Percentiles rank a stretch among this genome's conserved stretches.
phyloP scores from a whole-genome alignment of 37 sponge, comb jelly and placozoan genomes.

The Theonella swinhoei region DNA sequence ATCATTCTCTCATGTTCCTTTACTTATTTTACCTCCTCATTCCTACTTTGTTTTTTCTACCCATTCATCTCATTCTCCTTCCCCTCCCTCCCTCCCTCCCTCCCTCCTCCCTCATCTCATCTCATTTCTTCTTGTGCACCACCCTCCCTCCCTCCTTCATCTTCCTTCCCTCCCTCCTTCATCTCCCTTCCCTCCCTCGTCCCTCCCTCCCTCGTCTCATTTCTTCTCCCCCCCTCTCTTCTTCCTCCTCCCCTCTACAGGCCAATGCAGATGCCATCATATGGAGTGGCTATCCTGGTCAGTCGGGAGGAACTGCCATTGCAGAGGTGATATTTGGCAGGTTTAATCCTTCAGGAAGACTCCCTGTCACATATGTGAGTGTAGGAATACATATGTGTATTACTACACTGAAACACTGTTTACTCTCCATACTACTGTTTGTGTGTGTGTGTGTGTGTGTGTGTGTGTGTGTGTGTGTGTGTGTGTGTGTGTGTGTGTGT shows the following conservation, averaged over 20 bases:
- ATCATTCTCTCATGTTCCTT: background rate
- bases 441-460: no score
- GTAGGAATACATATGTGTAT: background rate
- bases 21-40: background rate
- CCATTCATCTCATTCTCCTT: background rate
- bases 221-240: background rate
- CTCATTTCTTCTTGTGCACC: background rate
- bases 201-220: background rate
- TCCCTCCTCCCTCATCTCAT: background rate
- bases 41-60: background rate
- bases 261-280: conserved; percentile 66
- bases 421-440: no score
- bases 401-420: background rate
- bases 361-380: conserved; percentile 79
- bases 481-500: background rate
- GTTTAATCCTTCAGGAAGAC: conserved; percentile 77
- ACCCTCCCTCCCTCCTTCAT: background rate
- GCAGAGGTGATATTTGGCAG: conserved; percentile 79
- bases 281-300: conserved; percentile 84
- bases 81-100: background rate
- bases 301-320: conserved; percentile 80
- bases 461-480: background rate
- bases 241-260: conserved; percentile 8
- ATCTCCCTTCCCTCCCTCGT: conserved; percentile 1
- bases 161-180: conserved; percentile 7